A percentile compares a stretch with the other conserved stretches of the same genome.
phyloP scores from a whole-genome alignment of 2,113 vertebrate genomes.

The Pantherophis guttatus region DNA sequence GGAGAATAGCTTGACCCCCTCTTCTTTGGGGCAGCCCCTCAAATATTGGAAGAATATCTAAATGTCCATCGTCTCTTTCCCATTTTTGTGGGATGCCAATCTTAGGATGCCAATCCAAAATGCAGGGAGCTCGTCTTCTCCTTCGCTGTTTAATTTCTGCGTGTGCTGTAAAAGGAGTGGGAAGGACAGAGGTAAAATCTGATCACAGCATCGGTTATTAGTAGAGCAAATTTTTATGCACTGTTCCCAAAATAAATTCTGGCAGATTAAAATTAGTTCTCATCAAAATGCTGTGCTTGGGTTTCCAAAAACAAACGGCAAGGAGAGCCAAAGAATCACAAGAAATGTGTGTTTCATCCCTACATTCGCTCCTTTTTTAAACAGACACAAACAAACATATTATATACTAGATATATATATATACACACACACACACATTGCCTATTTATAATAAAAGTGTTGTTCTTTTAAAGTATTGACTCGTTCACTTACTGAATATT shows the following conservation, averaged over 20 bases:
- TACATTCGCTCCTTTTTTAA: neutral
- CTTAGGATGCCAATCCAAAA: neutral
- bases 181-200: neutral
- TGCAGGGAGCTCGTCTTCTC: too few species aligned
- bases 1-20: neutral
- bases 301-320: neutral
- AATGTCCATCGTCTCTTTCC: neutral
- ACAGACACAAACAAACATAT: neutral
- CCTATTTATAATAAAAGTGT: neutral
- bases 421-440: too few species aligned
- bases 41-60: too few species aligned
- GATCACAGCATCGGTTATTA: neutral
- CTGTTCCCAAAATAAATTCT: neutral
- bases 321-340: neutral
- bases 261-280: neutral
- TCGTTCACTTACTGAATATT: neutral
- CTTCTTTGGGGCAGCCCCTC: too few species aligned
- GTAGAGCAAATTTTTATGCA: neutral
- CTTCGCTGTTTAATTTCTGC: neutral
- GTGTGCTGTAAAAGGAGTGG: neutral
- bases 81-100: neutral
- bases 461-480: neutral
- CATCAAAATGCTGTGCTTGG: neutral
- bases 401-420: too few species aligned
- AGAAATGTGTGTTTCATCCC: neutral